A percentile compares a stretch with the other conserved stretches of the same genome.
Evolutionary conservation across 2,113 vertebrate genomes (phyloP).

Genomic region (Echinops telfairi): DNA sequence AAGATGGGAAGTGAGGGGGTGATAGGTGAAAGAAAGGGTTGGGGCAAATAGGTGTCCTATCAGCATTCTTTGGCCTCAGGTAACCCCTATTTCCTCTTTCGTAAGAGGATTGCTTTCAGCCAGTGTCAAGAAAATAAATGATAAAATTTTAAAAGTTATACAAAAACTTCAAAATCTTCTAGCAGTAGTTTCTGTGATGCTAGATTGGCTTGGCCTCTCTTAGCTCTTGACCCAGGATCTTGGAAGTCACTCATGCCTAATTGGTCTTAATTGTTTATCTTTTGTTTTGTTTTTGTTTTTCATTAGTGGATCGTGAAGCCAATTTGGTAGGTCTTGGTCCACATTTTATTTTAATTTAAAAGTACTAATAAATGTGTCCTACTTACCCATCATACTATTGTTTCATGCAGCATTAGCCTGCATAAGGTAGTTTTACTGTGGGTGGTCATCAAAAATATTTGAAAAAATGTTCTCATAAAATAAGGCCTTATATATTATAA

Average conservation of each 20-base stretch:
- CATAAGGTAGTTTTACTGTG: not conserved
- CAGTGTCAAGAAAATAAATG: constrained; percentile 44
- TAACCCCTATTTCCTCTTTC: not conserved
- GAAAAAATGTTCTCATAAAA: not conserved
- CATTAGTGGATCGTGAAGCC: constrained; percentile 48
- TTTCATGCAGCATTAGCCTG: constrained; percentile 15
- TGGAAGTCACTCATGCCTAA: constrained; percentile 50
- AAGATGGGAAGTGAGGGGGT: no score
- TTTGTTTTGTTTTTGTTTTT: constrained; percentile 21
- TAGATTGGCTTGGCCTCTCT: not conserved
- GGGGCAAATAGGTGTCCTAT: no score
- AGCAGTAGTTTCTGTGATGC: not conserved
- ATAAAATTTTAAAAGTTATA: not conserved
- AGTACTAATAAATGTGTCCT: constrained; percentile 29
- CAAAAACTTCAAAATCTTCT: not conserved
- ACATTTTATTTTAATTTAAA: constrained; percentile 47
- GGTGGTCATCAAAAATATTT: constrained; percentile 42
- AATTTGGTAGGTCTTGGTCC: constrained; percentile 42
- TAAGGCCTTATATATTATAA: not conserved
- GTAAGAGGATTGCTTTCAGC: not conserved
- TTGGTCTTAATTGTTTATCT: not conserved
- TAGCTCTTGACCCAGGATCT: not conserved
- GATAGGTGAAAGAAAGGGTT: no score
- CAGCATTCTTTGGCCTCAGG: not conserved
- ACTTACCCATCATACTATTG: constrained; percentile 18